A percentile compares a stretch with the other conserved stretches of the same genome.
phyloP scores from a whole-genome alignment of 35 echinoderm and acorn worm species.

The Strongylocentrotus purpuratus region DNA sequence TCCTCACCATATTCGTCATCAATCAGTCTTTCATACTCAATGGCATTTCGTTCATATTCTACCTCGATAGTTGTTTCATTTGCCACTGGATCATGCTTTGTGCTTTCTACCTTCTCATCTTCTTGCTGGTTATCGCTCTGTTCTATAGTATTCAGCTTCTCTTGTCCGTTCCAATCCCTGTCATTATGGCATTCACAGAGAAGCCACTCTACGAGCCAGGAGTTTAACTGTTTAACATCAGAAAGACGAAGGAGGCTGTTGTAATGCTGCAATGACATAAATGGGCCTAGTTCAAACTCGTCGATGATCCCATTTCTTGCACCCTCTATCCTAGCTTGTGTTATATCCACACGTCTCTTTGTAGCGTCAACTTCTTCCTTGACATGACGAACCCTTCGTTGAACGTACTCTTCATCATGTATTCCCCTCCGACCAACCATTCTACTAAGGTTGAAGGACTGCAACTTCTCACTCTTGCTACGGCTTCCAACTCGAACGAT shows the following conservation, averaged over 20 bases:
- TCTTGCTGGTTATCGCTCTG: neutral
- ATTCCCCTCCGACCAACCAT: no score
- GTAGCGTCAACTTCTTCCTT: no score
- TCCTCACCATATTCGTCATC: slow-evolving; percentile 52
- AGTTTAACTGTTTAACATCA: neutral
- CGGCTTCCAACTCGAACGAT: no score
- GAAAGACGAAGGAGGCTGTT: neutral
- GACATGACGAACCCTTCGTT: no score
- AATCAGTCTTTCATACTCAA: slow-evolving; percentile 42
- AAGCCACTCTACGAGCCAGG: slow-evolving; percentile 33
- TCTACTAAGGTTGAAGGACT: no score
- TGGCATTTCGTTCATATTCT: slow-evolving; percentile 28
- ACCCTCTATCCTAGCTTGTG: no score
- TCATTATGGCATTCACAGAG: slow-evolving; percentile 1
- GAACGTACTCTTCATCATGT: no score
- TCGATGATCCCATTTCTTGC: no score
- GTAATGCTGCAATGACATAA: neutral
- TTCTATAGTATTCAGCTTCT: no score
- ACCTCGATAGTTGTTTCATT: neutral
- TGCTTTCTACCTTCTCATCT: neutral
- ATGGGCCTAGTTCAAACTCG: neutral
- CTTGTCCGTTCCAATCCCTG: neutral
- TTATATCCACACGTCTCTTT: no score
- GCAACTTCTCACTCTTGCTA: no score
- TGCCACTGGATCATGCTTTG: neutral